phyloP scores from a whole-genome alignment of 2,113 vertebrate species.

The Toxotes jaculatrix region DNA sequence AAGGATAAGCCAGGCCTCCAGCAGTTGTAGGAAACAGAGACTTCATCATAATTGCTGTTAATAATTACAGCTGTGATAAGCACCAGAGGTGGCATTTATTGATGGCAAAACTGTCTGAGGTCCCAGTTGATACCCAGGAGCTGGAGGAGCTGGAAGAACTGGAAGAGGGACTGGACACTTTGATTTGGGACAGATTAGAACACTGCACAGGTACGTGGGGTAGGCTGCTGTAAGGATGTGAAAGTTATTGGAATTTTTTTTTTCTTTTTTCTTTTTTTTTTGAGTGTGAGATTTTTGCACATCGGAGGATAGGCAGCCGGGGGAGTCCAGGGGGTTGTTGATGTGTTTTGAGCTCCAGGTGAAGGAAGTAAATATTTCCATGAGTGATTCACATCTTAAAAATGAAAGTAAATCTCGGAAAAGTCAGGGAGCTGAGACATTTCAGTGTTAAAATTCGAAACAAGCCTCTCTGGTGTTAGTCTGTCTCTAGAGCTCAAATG shows the following conservation, averaged over 20 bases:
- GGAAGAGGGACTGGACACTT: constrained; percentile 8
- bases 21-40: constrained; percentile 42
- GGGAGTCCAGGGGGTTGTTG: background rate
- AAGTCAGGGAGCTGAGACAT: background rate
- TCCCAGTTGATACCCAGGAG: constrained; percentile 56
- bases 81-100: constrained; percentile 64
- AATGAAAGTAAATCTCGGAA: background rate
- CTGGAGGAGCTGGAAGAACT: constrained; percentile 33
- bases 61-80: constrained; percentile 83
- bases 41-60: constrained; percentile 80
- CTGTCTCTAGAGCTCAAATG: constrained; percentile 23
- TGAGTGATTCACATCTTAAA: background rate
- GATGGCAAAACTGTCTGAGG: constrained; percentile 27
- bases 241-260: background rate
- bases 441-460: constrained; percentile 2
- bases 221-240: background rate
- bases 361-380: background rate
- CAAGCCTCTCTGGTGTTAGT: constrained; percentile 5
- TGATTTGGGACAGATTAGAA: constrained; percentile 28
- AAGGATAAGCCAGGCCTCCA: constrained; percentile 74
- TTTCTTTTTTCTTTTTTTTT: background rate
- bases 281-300: background rate
- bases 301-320: background rate
- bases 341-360: background rate
- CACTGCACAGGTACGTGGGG: constrained; percentile 62